A percentile compares a stretch with the other conserved stretches of the same genome.
phyloP scores from a whole-genome alignment of 2,113 vertebrate species.

The Chaetops frenatus region DNA sequence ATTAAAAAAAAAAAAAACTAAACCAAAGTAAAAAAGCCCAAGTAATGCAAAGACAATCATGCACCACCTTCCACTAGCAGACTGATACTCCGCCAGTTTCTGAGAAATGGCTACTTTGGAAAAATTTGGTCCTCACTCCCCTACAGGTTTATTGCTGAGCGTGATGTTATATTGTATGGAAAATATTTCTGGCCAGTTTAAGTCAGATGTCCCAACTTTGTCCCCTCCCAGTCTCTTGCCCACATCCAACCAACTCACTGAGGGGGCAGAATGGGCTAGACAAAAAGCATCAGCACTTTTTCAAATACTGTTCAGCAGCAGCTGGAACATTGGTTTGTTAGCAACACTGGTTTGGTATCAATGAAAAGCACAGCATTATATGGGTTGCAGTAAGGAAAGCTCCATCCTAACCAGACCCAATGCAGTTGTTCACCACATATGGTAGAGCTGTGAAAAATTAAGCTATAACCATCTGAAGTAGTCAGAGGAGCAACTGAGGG shows the following conservation, averaged over 20 bases:
- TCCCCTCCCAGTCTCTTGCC: not conserved
- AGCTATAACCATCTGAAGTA: not conserved
- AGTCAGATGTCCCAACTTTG: rapidly evolving
- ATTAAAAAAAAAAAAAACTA: not conserved
- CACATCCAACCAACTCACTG: not conserved
- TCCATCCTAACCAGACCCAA: not conserved
- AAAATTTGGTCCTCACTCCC: not conserved
- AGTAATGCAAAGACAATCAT: not conserved
- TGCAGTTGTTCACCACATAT: not conserved
- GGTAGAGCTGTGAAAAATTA: not conserved
- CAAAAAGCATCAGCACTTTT: not conserved
- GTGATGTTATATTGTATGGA: not conserved
- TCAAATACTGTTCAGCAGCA: not conserved
- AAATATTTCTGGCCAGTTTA: not conserved
- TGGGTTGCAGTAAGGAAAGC: not conserved
- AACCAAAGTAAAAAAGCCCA: rapidly evolving
- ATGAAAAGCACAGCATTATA: rapidly evolving
- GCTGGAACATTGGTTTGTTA: not conserved
- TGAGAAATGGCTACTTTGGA: not conserved
- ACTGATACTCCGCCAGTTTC: not conserved
- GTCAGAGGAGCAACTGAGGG: not conserved
- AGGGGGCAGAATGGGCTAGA: not conserved
- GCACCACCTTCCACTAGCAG: not conserved
- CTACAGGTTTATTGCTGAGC: not conserved
- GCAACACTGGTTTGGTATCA: not conserved